Evolutionary conservation across 2,888 invertebrate genomes (phyloP), one percentile per base, ranked within the genome.

Genomic region (Stenodera caucasica): DNA sequence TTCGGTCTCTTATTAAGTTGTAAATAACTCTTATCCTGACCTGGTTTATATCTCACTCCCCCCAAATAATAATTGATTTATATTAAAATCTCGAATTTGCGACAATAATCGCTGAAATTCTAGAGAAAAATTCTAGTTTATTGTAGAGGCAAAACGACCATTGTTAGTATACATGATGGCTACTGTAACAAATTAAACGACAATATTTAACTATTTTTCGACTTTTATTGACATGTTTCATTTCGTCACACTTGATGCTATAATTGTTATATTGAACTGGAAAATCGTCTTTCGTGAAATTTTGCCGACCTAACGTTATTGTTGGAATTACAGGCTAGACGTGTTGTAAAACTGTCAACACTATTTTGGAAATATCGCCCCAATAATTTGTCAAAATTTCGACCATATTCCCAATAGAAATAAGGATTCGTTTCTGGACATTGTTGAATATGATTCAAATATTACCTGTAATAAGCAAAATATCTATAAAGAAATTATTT

Each of bases 1-100:
- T 62, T 63, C 63, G 62, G 58, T 67, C 68, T 56, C 69, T 72
- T 72, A 72, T 72, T 72, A 70, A 72, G 67, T 63, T 64, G 71
- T 72, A 72, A 72, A 72, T 72, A 72, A 72, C 67, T 70, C 70
- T 67, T 65, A 69, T 67, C 67, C 67, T 53, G 64, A 61, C 59
- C 65, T 63, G 53, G 54, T 65, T 65, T 62, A 64, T 61, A 63
- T 64, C n/a, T n/a, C n/a, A n/a, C n/a, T n/a, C n/a, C 61, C 61
- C 58, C 65, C 45, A 57, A 55, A 57, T 61, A 35, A 35, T 14
- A 14, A 35, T 35, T 9, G 35, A 35, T 11, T 21, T 11, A 40
- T 40, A 40, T 40, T 40, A 18, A 40, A 18, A 18, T 15, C 2
- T 9, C 2, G 9, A 40, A 40, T 40, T 18, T 18, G 18, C 18